Evolutionary conservation across 2,113 vertebrate genomes (phyloP), one percentile per base, ranked within the genome.

Genomic region (Hiodon alosoides): DNA sequence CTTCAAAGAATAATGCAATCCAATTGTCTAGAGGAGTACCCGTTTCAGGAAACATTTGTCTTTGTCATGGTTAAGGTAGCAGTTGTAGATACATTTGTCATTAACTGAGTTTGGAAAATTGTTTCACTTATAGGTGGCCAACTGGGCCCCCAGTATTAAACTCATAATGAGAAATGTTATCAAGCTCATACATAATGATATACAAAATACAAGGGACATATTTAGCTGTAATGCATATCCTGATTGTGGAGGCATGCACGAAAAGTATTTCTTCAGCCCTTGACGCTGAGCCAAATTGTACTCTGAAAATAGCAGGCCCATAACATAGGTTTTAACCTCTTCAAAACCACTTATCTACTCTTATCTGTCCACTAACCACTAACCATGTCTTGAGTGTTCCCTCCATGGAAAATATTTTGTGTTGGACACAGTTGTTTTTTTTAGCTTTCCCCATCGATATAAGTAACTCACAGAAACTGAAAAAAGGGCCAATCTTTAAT

Each of bases 221-320:
- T 8, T 60, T 7, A 16, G 70, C 16, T n/a, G 9, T 52, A 8
- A 59, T 8, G 3, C 51, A 70, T 4, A 11, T 47, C 50, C 14
- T 16, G 67, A 69, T 69, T 69, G 67, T 16, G 48, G 10, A n/a
- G 67, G 67, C 53, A 69, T 54, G 67, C 53, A 14, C n/a, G 51
- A 53, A 48, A 69, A n/a, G 57, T 7, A 2, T 14, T 60, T 11
- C 5, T 11, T 46, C 14, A 13, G 2, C 53, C 46, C n/a, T 72
- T 72, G 70, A 72, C 60, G 70, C 31, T 60, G 70, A 61, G 57
- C 13, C 10, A 72, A 50, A 72, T 50, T 53, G 55, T 7, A 11
- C 58, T 70, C 16, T 50, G 55, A 48, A 61, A 72, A 60, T 47
- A 72, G 47, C 14, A 10, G n/a, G 31, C 7, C 46, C 6, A 10